These are phyloP conservation scores for Adelphocoris suturalis DNA, from an alignment of 2,888 invertebrate species.

Conservation along the genomic window DNA sequence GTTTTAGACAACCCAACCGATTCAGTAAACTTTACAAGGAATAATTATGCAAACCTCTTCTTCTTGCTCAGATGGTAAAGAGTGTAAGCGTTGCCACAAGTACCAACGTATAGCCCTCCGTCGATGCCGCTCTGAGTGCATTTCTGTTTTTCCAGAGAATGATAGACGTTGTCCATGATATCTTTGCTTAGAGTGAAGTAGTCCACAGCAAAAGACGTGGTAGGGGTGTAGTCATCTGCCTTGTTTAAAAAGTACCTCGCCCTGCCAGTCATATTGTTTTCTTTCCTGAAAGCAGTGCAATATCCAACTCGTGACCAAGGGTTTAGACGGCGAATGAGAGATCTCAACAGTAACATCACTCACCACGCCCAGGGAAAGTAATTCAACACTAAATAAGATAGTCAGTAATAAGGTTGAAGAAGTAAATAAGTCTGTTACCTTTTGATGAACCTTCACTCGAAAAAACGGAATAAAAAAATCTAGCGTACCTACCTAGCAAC, in stretches of 20 bases:
- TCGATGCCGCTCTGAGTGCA: constrained; percentile 78
- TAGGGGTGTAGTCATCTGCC: constrained; percentile 66
- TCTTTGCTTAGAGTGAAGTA: constrained; percentile 69
- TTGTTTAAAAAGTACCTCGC: constrained; percentile 71
- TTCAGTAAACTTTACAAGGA: too few species aligned
- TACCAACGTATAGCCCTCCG: constrained; percentile 86
- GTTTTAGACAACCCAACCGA: too few species aligned
- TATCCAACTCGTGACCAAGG: background rate
- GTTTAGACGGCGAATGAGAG: background rate
- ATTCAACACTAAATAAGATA: too few species aligned
- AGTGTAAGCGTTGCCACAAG: constrained; percentile 87
- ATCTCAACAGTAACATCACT: background rate
- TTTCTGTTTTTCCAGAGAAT: constrained; percentile 78
- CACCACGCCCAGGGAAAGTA: too few species aligned
- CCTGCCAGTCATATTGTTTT: constrained; percentile 53
- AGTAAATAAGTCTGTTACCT: too few species aligned
- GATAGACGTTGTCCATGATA: constrained; percentile 68
- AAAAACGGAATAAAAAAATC: too few species aligned
- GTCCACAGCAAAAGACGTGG: constrained; percentile 52
- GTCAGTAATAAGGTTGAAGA: too few species aligned
- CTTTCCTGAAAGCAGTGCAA: constrained; percentile 48
- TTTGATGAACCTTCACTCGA: too few species aligned
- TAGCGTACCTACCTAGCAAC: too few species aligned
- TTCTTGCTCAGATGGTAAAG: constrained; percentile 85
- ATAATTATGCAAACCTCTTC: constrained; percentile 76